Percentiles rank a stretch among this genome's conserved stretches.
phyloP scores from a whole-genome alignment of 2,888 invertebrate species.

The Drosophila quinaria region DNA sequence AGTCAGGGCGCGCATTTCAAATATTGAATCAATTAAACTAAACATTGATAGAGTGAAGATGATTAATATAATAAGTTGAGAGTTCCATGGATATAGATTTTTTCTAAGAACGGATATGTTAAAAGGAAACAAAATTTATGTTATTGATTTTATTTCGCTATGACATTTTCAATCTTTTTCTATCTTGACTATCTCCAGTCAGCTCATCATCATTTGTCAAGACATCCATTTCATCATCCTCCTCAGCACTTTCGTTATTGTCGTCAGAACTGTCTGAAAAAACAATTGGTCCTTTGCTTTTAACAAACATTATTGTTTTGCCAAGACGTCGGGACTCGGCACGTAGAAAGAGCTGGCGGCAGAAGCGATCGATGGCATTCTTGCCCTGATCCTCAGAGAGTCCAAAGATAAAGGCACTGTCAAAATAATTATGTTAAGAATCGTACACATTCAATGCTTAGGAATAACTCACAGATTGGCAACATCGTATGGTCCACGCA shows the following conservation, averaged over 20 bases:
- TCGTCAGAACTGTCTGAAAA: conserved; percentile 73
- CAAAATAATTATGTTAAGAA: neutral
- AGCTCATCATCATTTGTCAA: conserved; percentile 14
- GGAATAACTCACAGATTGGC: conserved; percentile 88
- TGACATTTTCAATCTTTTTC: conserved; percentile 63
- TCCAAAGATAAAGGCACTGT: conserved; percentile 90
- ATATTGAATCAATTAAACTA: too few species aligned
- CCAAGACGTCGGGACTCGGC: conserved; percentile 87
- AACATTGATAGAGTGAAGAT: too few species aligned
- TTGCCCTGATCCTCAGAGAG: conserved; percentile 90
- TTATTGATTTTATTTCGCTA: conserved; percentile 34
- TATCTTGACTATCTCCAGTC: conserved; percentile 23
- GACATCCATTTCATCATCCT: conserved; percentile 42
- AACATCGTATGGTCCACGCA: conserved; percentile 92
- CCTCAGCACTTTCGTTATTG: conserved; percentile 33
- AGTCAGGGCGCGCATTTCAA: too few species aligned
- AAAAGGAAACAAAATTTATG: too few species aligned
- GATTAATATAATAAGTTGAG: too few species aligned
- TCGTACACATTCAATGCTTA: neutral
- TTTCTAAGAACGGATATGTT: too few species aligned
- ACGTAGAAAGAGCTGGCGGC: conserved; percentile 88
- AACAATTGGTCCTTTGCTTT: conserved; percentile 83
- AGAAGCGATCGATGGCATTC: conserved; percentile 88
- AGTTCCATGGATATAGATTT: too few species aligned
- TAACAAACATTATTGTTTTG: conserved; percentile 87